These are phyloP conservation scores for Andrena camellia DNA, from an alignment of 2,888 invertebrate species.

Conservation along the genomic window DNA sequence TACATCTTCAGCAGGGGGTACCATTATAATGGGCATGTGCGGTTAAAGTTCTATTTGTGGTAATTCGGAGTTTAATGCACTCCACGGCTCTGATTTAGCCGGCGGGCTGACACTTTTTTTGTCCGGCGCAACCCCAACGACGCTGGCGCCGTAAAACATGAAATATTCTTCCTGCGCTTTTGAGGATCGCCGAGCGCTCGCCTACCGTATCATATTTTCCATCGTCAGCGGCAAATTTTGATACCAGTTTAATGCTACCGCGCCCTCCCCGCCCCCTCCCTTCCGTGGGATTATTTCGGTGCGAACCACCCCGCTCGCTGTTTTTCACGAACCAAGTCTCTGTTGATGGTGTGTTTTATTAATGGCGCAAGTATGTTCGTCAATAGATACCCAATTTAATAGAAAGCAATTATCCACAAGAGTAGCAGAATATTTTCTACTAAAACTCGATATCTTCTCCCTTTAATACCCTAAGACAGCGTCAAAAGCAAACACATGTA, in stretches of 20 bases:
- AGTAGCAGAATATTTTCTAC: background rate
- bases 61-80: conserved; percentile 85
- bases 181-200: conserved; percentile 31
- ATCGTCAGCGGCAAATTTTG: conserved; percentile 53
- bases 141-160: conserved; percentile 79
- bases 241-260: conserved; percentile 33
- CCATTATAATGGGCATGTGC: conserved; percentile 84
- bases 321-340: background rate
- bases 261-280: background rate
- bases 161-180: conserved; percentile 81
- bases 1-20: conserved; percentile 84
- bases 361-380: background rate
- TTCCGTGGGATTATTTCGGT: conserved; percentile 25
- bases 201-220: conserved; percentile 47
- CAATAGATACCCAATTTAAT: background rate
- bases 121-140: conserved; percentile 71
- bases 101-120: conserved; percentile 73
- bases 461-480: too few relatives aligned
- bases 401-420: background rate
- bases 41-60: conserved; percentile 85
- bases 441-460: too few relatives aligned
- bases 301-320: background rate
- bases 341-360: background rate
- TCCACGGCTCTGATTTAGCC: conserved; percentile 80
- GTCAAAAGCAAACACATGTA: background rate